Conservation (phyloP, 2,113 vertebrate genomes). For the Agapornis roseicollis region DNA sequence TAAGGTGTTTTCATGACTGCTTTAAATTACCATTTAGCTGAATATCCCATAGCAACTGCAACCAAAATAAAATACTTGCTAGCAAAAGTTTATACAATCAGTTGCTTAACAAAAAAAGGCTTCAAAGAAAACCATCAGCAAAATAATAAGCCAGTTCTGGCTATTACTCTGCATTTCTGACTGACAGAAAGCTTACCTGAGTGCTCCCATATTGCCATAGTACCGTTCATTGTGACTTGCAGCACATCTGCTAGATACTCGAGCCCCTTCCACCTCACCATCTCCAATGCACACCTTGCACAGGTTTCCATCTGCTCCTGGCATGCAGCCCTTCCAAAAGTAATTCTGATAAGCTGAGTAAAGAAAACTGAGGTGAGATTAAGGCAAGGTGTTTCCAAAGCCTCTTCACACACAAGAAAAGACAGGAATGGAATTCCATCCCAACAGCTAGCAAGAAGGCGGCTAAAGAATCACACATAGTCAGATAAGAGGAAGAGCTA, state of each 20-base stretch:
- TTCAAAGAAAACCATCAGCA: neutral
- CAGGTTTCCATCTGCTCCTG: slow-evolving; percentile 80
- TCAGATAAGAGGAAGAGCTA: neutral
- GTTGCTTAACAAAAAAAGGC: neutral
- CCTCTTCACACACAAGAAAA: neutral
- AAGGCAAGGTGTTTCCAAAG: neutral
- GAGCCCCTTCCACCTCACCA: slow-evolving; percentile 76
- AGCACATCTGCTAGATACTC: slow-evolving; percentile 75
- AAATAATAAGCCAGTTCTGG: neutral
- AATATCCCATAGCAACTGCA: neutral
- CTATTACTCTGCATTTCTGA: neutral
- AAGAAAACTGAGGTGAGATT: neutral
- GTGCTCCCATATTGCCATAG: slow-evolving; percentile 89
- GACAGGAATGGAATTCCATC: neutral
- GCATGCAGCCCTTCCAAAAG: slow-evolving; percentile 92
- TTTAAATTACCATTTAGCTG: neutral
- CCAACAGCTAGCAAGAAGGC: neutral
- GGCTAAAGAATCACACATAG: neutral
- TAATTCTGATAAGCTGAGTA: slow-evolving; percentile 78
- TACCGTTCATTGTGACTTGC: slow-evolving; percentile 87
- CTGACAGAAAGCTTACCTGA: slow-evolving; percentile 72
- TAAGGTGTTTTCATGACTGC: neutral
- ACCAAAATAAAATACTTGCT: neutral
- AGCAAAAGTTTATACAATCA: neutral
- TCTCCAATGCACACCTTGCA: slow-evolving; percentile 90